These are phyloP conservation scores for Orchesella cincta DNA, from an alignment of 1,140 invertebrate genomes.

Conservation along the genomic window DNA sequence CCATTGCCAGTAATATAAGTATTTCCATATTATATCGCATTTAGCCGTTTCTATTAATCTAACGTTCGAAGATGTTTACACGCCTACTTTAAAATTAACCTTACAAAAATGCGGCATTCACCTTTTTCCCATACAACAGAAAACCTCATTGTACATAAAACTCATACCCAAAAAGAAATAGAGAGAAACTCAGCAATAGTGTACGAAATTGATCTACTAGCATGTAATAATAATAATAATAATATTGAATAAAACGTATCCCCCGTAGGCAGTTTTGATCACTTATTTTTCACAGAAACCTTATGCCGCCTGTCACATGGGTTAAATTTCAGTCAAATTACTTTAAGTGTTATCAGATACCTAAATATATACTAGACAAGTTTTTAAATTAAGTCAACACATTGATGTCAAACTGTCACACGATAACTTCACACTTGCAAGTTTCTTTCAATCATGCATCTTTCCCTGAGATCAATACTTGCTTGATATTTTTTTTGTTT, in stretches of 20 bases:
- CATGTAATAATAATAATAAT: not conserved
- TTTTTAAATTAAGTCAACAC: slow-evolving; percentile 7
- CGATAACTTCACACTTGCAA: slow-evolving; percentile 6
- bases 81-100: no score
- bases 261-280: slow-evolving; percentile 12
- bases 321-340: slow-evolving; percentile 22
- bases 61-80: no score
- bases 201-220: not conserved
- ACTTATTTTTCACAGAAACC: slow-evolving; percentile 21
- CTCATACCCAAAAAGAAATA: not conserved
- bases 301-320: not conserved
- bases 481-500: slow-evolving; percentile 6
- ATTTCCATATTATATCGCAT: no score
- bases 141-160: not conserved
- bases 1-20: no score
- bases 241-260: not conserved
- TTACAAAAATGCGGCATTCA: no score
- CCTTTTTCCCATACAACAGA: no score
- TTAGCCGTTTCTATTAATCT: no score
- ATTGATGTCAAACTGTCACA: not conserved
- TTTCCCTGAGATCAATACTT: slow-evolving; percentile 30
- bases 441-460: slow-evolving; percentile 27
- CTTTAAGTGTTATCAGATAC: slow-evolving; percentile 6
- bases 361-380: not conserved
- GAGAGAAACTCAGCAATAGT: not conserved